Percentiles rank a stretch among this genome's conserved stretches.
Conservation (phyloP, 92 coral and sea anemone species). For the Bergia sp. region DNA sequence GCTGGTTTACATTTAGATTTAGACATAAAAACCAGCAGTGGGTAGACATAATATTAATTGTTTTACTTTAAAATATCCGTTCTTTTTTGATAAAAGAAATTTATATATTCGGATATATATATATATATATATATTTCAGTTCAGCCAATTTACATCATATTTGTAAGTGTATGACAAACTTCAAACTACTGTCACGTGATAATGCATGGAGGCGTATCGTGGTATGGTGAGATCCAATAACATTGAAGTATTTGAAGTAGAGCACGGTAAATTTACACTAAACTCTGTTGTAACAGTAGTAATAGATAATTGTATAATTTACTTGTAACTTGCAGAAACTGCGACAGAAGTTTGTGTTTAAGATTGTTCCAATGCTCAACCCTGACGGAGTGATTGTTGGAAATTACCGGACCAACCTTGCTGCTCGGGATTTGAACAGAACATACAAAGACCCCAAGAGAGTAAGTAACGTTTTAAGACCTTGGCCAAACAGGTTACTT, state of each 20-base stretch:
- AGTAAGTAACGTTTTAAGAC: slow-evolving; percentile 46
- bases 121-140: no score
- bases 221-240: no score
- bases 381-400: slow-evolving; percentile 99
- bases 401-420: slow-evolving; percentile 96
- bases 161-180: no score
- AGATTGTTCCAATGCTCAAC: slow-evolving; percentile 95
- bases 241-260: neutral
- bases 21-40: no score
- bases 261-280: neutral
- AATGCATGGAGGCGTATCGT: no score
- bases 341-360: slow-evolving; percentile 92
- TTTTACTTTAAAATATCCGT: no score
- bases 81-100: no score
- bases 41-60: no score
- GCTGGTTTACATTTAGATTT: no score
- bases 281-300: neutral
- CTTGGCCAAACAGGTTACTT: neutral
- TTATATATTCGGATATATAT: no score
- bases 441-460: slow-evolving; percentile 92
- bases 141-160: no score
- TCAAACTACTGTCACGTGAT: no score
- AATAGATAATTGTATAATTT: neutral
- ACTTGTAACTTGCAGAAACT: slow-evolving; percentile 66
- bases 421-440: slow-evolving; percentile 93